These are phyloP conservation scores for Pica pica DNA, from an alignment of 2,113 vertebrate genomes.

Conservation along the genomic window DNA sequence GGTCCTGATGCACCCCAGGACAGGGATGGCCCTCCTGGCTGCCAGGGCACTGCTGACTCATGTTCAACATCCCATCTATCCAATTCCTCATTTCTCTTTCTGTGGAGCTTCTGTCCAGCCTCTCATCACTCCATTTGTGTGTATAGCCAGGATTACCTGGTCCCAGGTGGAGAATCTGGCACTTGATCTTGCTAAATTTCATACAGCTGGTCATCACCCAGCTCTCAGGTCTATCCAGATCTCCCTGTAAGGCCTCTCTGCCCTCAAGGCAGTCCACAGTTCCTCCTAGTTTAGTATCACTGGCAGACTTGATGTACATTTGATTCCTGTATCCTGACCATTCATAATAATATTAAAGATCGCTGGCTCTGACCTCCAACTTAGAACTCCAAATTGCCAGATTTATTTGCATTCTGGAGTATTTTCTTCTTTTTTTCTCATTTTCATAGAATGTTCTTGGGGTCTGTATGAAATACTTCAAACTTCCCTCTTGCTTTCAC, in stretches of 20 bases:
- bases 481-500: not conserved
- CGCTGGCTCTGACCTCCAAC: not conserved
- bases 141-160: not conserved
- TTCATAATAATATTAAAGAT: not conserved
- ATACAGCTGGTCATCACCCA: not conserved
- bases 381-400: not conserved
- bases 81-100: not conserved
- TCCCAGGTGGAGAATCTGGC: not conserved
- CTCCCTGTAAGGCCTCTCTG: not conserved
- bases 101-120: not conserved
- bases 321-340: accelerated
- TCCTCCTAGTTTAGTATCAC: not conserved
- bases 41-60: not conserved
- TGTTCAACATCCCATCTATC: not conserved
- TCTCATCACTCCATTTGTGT: not conserved
- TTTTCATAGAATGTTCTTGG: not conserved
- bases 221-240: not conserved
- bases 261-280: not conserved
- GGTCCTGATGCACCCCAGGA: not conserved
- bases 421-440: not conserved
- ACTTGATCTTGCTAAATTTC: not conserved
- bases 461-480: not conserved
- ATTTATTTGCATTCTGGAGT: not conserved
- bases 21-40: accelerated
- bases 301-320: not conserved